These are phyloP conservation scores for Epinephelus malabaricus DNA, from an alignment of 2,797 vertebrate species.

Conservation along the genomic window DNA sequence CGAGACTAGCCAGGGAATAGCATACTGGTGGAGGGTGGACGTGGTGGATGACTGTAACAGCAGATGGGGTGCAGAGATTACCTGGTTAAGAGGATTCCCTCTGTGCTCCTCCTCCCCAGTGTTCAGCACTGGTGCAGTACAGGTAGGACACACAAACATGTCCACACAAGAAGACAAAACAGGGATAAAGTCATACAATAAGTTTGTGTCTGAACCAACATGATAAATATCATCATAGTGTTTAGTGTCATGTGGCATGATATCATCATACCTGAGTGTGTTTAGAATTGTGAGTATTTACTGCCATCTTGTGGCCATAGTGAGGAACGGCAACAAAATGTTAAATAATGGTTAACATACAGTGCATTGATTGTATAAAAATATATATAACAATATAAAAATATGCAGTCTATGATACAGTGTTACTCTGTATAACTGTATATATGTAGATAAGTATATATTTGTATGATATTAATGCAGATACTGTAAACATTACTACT, in stretches of 20 bases:
- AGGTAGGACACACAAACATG: background rate
- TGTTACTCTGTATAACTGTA: no score
- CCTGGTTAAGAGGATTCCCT: constrained; percentile 78
- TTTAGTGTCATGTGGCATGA: background rate
- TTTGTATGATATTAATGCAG: no score
- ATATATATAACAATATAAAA: no score
- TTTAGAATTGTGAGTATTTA: background rate
- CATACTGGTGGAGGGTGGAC: constrained; percentile 39
- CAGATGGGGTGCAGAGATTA: constrained; percentile 79
- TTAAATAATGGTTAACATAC: background rate
- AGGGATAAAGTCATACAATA: background rate
- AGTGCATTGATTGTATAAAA: no score
- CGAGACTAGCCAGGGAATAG: constrained; percentile 18
- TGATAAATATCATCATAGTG: background rate
- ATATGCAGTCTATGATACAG: no score
- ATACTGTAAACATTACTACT: no score
- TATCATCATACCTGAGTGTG: background rate
- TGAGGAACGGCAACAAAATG: background rate
- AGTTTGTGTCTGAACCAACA: background rate
- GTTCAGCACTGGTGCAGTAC: constrained; percentile 8
- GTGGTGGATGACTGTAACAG: constrained; percentile 37
- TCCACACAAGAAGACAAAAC: background rate
- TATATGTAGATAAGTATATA: no score
- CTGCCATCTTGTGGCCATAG: background rate
- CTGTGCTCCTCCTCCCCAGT: constrained; percentile 56